Evolutionary conservation across 2,888 invertebrate species (phyloP).

Genomic region (Sceliomorpha sp.): DNA sequence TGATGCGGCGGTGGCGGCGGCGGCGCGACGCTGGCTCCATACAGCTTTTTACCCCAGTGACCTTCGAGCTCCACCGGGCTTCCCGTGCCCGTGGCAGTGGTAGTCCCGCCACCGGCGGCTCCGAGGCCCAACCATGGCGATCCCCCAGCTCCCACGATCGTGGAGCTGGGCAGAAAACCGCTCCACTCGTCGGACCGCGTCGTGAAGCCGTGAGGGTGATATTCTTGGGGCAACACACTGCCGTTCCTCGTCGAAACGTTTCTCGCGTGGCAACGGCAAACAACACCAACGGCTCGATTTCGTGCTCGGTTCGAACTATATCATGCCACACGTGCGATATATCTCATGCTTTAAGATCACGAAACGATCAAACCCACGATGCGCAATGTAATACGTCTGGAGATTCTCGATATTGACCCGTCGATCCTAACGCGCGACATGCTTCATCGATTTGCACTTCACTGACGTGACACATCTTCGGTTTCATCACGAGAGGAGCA

Average conservation of each 20-base stretch:
- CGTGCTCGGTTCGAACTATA: too few relatives aligned
- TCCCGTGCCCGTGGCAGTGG: constrained; percentile 74
- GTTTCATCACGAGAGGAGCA: too few relatives aligned
- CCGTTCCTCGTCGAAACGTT: constrained; percentile 58
- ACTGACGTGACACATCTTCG: too few relatives aligned
- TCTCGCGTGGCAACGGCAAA: neutral
- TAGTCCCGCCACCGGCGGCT: constrained; percentile 75
- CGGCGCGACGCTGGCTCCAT: constrained; percentile 77
- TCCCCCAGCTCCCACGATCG: constrained; percentile 80
- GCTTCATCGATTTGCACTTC: too few relatives aligned
- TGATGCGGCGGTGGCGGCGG: constrained; percentile 78
- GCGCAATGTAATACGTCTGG: too few relatives aligned
- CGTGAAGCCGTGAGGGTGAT: constrained; percentile 75
- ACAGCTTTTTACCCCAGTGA: constrained; percentile 77
- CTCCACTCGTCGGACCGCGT: constrained; percentile 80
- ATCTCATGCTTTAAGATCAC: too few relatives aligned
- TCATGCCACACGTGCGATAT: too few relatives aligned
- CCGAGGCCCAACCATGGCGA: constrained; percentile 79
- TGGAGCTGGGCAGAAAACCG: constrained; percentile 80
- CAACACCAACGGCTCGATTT: too few relatives aligned
- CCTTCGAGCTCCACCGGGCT: constrained; percentile 78
- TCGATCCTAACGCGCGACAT: too few relatives aligned
- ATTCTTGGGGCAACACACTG: constrained; percentile 71
- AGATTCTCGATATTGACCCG: too few relatives aligned
- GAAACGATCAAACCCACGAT: too few relatives aligned